phyloP scores from a whole-genome alignment of 1,140 invertebrate genomes.

The Drosophila sp. region DNA sequence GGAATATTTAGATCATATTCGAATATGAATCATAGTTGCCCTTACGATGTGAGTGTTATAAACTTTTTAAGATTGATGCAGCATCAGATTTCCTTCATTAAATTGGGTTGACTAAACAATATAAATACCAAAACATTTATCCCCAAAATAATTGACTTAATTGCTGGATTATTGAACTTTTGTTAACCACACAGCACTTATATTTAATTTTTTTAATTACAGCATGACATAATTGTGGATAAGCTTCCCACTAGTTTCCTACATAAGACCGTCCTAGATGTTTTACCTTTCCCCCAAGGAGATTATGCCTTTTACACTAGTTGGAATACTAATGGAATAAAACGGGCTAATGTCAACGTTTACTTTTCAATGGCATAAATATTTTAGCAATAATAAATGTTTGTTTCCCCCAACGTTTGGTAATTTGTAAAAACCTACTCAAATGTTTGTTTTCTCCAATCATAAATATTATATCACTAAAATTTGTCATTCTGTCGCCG shows the following conservation, averaged over 20 bases:
- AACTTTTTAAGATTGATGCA: too few species aligned
- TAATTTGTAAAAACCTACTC: too few species aligned
- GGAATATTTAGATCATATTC: neutral
- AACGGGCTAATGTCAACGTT: neutral
- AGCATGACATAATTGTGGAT: constrained; percentile 31
- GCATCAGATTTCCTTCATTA: too few species aligned
- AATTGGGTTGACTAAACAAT: too few species aligned
- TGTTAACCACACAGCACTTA: too few species aligned
- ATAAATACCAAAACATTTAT: too few species aligned
- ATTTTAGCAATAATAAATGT: neutral
- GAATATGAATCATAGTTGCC: constrained; percentile 14
- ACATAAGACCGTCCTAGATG: constrained; percentile 1
- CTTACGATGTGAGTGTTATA: neutral
- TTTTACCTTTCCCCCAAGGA: constrained; percentile 23
- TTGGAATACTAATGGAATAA: constrained; percentile 6
- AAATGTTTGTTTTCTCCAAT: too few species aligned
- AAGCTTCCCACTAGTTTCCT: constrained; percentile 16
- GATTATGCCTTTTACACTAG: constrained; percentile 29
- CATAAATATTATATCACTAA: too few species aligned
- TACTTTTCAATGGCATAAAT: constrained; percentile 21
- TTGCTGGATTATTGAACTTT: neutral
- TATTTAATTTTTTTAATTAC: neutral
- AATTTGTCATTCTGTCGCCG: too few species aligned
- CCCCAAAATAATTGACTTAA: neutral
- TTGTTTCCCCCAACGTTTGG: too few species aligned